Base-by-base conservation (phyloP, 2,888 invertebrate genomes). In the Hemicrepidius hirtus region DNA sequence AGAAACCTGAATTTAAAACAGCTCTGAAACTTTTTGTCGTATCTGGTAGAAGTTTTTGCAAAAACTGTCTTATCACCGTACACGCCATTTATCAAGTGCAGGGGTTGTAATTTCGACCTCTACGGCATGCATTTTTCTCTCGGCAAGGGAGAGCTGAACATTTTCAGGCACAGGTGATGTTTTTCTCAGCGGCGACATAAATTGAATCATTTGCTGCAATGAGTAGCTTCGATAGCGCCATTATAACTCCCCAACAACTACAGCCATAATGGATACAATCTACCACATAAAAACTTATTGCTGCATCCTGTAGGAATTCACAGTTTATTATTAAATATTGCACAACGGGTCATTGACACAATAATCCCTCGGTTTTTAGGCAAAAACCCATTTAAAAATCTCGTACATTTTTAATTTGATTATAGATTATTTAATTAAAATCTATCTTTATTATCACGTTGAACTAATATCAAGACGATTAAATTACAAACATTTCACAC, bases 201-300 rank as follows among this genome's bases (percentile, higher is more conserved):
- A 79, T 78, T 79, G 78, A 78, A 78, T 79, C 78, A 79, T 77
- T 76, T 75, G 73, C 76, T 68, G 74, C 76, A 71, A 75, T 65
- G 77, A 72, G 66, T 73, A 77, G 73, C 74, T 74, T 59, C 60
- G 60, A 62, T 71, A 57, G 63, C 35, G 68, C 65, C 68, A 72
- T 75, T 71, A 72, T 68, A 72, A 72, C 69, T 68, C 65, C 53
- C 65, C 72, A 62, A 68, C 49, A 73, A 63, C 64, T 68, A 66
- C 64, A 9, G 37, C 57, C 40, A 68, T 73, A 73, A 73, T 59
- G 65, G 73, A 68, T 68, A 65, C 50, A 35, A 71, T 67, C 50
- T 53, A 44, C 40, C 46, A 62, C 35, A 65, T 67, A 68, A 68
- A 72, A 57, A 68, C 41, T 37, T 66, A 63, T 63, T 62, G 62